Conservation (phyloP, 2,797 vertebrate genomes). For the Spatula clypeata region DNA sequence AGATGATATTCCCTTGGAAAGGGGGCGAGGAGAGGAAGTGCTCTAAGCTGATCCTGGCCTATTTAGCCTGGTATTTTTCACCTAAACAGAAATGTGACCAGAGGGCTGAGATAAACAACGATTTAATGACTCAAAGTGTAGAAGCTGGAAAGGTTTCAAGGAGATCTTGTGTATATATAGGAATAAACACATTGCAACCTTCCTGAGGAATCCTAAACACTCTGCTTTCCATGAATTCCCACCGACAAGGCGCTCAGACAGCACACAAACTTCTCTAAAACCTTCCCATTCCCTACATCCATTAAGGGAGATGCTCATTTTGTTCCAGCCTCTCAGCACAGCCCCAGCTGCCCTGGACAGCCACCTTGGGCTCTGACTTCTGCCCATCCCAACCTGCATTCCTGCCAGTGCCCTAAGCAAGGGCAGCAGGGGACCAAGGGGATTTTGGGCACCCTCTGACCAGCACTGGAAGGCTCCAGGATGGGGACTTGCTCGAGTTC, state of each 20-base stretch:
- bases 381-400: background rate
- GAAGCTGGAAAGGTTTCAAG: background rate
- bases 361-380: background rate
- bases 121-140: background rate
- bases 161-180: background rate
- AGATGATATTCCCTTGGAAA: background rate
- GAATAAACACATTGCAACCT: background rate
- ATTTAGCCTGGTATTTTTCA: constrained; percentile 12
- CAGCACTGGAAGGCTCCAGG: background rate
- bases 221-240: background rate
- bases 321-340: background rate
- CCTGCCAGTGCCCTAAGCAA: background rate
- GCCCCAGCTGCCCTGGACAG: background rate
- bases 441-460: background rate
- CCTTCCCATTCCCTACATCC: background rate
- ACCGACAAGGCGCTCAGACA: background rate
- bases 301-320: background rate
- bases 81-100: background rate
- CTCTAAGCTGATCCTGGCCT: background rate
- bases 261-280: background rate
- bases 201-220: background rate
- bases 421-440: background rate
- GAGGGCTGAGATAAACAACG: constrained; percentile 11
- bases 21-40: background rate
- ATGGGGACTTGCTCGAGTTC: background rate